phyloP scores from a whole-genome alignment of 1,140 invertebrate species.

The Scaptomyza montana region DNA sequence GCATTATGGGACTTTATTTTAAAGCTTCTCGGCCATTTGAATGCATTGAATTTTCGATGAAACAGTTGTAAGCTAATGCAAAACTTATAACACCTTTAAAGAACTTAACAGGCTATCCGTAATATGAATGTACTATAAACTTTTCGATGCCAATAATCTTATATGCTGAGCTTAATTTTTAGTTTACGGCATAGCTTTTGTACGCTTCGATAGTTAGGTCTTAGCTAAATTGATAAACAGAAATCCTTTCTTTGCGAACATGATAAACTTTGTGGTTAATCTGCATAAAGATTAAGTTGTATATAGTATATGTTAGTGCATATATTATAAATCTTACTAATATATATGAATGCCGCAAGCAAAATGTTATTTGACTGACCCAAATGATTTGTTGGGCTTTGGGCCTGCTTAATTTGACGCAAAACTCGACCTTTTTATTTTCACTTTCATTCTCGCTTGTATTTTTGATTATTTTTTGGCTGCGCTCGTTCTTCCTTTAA shows the following conservation, averaged over 20 bases:
- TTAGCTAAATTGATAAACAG: neutral
- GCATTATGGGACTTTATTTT: neutral
- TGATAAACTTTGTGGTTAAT: neutral
- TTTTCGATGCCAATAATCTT: neutral
- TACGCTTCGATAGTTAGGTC: neutral
- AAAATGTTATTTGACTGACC: constrained; percentile 2
- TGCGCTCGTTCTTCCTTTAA: constrained; percentile 42
- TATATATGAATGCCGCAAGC: neutral
- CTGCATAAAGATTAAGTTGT: neutral
- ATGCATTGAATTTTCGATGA: too few species aligned
- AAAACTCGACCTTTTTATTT: constrained; percentile 22
- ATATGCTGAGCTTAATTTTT: neutral
- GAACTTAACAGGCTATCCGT: too few species aligned
- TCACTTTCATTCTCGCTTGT: neutral
- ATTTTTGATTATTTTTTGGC: neutral
- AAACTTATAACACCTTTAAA: too few species aligned
- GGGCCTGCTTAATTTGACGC: constrained; percentile 44
- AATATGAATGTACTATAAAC: neutral
- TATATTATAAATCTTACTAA: neutral
- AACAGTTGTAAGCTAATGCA: too few species aligned
- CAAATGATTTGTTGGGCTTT: constrained; percentile 8
- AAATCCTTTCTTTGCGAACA: neutral
- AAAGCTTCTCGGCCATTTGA: too few species aligned
- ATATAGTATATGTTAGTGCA: neutral
- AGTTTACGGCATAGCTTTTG: neutral